These are phyloP conservation scores for Cryptophagus acutangulus DNA, from an alignment of 2,888 invertebrate genomes.

Conservation along the genomic window DNA sequence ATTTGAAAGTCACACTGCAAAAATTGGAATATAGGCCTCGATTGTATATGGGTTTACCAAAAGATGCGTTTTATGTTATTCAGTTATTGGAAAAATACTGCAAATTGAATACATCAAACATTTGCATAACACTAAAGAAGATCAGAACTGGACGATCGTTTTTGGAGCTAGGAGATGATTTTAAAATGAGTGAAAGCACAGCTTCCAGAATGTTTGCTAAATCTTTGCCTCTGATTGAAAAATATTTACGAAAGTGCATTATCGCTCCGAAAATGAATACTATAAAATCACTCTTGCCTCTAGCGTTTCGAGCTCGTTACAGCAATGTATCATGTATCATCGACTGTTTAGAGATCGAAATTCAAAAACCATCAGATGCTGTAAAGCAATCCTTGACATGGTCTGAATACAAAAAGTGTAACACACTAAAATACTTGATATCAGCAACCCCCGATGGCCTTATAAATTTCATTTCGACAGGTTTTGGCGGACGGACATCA, in stretches of 20 bases:
- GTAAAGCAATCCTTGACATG: slow-evolving; percentile 31
- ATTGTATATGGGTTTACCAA: neutral
- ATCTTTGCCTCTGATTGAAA: neutral
- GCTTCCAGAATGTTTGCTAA: neutral
- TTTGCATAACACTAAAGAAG: slow-evolving; percentile 9
- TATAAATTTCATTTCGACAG: slow-evolving; percentile 32
- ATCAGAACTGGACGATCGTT: slow-evolving; percentile 12
- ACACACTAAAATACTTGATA: slow-evolving; percentile 30
- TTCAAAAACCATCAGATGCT: slow-evolving; percentile 29
- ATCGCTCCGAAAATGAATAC: neutral
- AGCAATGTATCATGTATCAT: slow-evolving; percentile 18
- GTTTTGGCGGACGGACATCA: slow-evolving; percentile 29
- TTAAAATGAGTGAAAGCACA: neutral
- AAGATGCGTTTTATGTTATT: neutral
- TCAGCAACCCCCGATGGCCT: slow-evolving; percentile 29
- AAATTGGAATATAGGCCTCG: slow-evolving; percentile 6
- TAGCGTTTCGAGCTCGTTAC: slow-evolving; percentile 11
- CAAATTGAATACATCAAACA: slow-evolving; percentile 4
- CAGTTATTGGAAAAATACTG: slow-evolving; percentile 2
- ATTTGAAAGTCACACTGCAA: too few species aligned
- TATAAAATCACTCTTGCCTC: slow-evolving; percentile 8
- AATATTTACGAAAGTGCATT: neutral
- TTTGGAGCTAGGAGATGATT: slow-evolving; percentile 5
- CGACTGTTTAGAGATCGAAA: slow-evolving; percentile 31
- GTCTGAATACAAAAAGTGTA: slow-evolving; percentile 36